Evolutionary conservation across 2,113 vertebrate species (phyloP), one percentile per base, ranked within the genome.

Genomic region (Anguilla rostrata): DNA sequence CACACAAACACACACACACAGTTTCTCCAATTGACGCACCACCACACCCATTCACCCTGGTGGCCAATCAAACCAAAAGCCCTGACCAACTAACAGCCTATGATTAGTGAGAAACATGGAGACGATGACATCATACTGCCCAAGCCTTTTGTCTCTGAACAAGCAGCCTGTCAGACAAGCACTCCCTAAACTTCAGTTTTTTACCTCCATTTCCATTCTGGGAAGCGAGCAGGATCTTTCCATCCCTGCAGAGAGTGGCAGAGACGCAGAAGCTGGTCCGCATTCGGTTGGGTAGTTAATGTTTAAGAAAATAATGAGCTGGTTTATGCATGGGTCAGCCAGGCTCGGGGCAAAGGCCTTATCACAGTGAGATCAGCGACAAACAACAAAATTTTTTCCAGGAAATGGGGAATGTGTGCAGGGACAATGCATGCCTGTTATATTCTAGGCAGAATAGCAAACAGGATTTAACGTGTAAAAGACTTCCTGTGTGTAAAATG

Each of bases 281-380:
- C 20, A 66, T 20, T 66, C 4, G 71, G 26, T 75, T 75, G 11
- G 71, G 71, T 34, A 34, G 71, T 26, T 75, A 34, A 34, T 75
- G 71, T 75, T 75, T 75, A 75, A n/a, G 7, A 53, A 9, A 53
- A 53, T 53, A 53, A 53, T 29, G 71, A 75, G n/a, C 71, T 75
- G 5, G 9, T 29, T 34, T 75, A 34, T 34, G 26, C 26, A 12
- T 9, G 8, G 5, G 26, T n/a, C 11, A 60, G 40, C 75, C 41
- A 84, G 39, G 16, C 60, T 29, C 14, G n/a, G 60, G 84, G 49
- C 84, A 41, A 80, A 80, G 84, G 78, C 49, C 78, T 40, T 18
- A 40, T 41, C 79, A 80, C 46, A 56, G 46, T 56, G 41, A 34
- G 78, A 39, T 26, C 14, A n/a, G 9, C 2, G n/a, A 29, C 1